These are phyloP conservation scores for Drosophila obscura DNA, from an alignment of 1,140 invertebrate genomes.

Conservation along the genomic window DNA sequence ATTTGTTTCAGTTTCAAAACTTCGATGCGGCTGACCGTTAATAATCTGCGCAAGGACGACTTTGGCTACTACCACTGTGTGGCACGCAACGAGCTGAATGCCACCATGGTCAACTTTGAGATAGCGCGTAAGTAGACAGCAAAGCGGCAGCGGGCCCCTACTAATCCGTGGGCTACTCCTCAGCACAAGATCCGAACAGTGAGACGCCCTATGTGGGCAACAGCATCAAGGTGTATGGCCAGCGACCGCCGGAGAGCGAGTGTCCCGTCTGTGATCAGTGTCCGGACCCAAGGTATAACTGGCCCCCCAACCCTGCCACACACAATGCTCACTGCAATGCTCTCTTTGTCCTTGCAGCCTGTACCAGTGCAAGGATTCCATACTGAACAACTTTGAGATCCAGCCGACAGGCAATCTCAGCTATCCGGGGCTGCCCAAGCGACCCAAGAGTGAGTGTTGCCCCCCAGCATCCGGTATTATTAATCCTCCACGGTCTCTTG, in stretches of 20 bases:
- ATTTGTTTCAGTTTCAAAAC: constrained; percentile 65
- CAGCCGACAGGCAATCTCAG: constrained; percentile 85
- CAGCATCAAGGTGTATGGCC: constrained; percentile 85
- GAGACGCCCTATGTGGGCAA: constrained; percentile 81
- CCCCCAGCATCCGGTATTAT: accelerated
- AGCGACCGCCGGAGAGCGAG: constrained; percentile 86
- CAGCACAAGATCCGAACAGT: constrained; percentile 81
- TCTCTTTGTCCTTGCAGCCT: constrained; percentile 53
- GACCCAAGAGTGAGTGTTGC: constrained; percentile 85
- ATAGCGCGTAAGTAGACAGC: constrained; percentile 87
- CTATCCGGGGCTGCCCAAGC: constrained; percentile 86
- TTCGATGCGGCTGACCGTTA: constrained; percentile 90
- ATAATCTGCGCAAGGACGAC: constrained; percentile 87
- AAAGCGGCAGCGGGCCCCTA: background rate
- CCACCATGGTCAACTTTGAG: constrained; percentile 90
- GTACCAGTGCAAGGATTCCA: constrained; percentile 86
- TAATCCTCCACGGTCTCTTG: background rate
- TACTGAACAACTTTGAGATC: constrained; percentile 86
- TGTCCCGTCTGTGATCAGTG: constrained; percentile 86
- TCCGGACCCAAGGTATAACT: constrained; percentile 82
- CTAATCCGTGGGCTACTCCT: too few relatives aligned
- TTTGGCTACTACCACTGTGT: constrained; percentile 92
- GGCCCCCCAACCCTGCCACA: background rate
- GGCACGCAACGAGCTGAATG: constrained; percentile 91
- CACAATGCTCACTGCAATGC: background rate